Conservation (phyloP, 2,888 invertebrate genomes). For the Folsomia candida region DNA sequence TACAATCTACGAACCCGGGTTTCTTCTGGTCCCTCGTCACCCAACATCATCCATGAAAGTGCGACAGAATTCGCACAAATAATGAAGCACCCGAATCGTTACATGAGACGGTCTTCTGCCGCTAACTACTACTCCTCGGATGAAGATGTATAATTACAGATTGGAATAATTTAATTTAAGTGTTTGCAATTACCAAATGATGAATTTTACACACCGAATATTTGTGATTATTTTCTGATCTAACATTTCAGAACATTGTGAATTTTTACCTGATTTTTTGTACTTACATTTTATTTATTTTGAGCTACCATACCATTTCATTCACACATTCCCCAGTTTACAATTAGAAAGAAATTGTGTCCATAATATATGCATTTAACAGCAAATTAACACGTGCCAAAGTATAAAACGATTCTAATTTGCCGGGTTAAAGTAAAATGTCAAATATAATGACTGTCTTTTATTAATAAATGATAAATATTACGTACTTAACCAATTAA, state of each 20-base stretch:
- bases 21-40: background rate
- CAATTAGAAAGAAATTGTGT: too few species aligned
- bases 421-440: background rate
- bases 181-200: background rate
- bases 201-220: background rate
- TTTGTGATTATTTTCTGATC: background rate
- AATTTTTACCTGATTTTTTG: background rate
- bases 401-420: background rate
- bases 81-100: background rate
- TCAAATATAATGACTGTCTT: background rate
- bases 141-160: conserved; percentile 5
- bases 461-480: background rate
- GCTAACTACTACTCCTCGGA: conserved; percentile 11
- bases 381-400: background rate
- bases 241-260: too few species aligned
- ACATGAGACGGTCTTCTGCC: background rate
- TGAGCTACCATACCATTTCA: too few species aligned
- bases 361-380: background rate
- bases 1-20: conserved; percentile 9
- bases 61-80: conserved; percentile 7
- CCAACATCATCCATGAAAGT: background rate
- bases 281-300: too few species aligned
- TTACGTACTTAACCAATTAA: too few species aligned
- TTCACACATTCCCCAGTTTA: too few species aligned
- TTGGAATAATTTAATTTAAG: background rate